These are phyloP conservation scores for Cremastinae sp. DNA, from an alignment of 2,888 invertebrate genomes.

Conservation along the genomic window DNA sequence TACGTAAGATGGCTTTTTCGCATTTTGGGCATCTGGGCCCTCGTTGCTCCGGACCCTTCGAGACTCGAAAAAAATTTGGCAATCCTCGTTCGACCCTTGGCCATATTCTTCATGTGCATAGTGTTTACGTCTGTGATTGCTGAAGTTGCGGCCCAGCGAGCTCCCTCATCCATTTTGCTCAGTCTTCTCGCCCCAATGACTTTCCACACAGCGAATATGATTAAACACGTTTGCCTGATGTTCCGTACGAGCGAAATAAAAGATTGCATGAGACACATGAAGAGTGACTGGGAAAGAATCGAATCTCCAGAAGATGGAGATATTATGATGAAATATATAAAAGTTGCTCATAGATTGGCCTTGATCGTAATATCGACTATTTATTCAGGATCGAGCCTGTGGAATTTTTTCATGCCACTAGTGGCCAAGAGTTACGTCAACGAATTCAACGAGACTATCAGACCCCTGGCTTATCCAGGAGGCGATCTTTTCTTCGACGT, in stretches of 20 bases:
- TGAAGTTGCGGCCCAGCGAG: constrained; percentile 20
- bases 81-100: too few species aligned
- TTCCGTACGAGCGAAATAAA: constrained; percentile 27
- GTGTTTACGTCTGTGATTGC: too few species aligned
- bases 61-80: too few species aligned
- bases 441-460: constrained; percentile 64
- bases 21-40: too few species aligned
- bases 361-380: too few species aligned
- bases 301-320: constrained; percentile 53
- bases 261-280: constrained; percentile 53
- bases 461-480: constrained; percentile 68
- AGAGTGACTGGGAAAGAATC: constrained; percentile 59
- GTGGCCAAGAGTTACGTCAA: constrained; percentile 31
- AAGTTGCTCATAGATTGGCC: constrained; percentile 51
- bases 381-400: constrained; percentile 65
- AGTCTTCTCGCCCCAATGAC: constrained; percentile 33
- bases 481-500: constrained; percentile 64
- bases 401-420: constrained; percentile 48
- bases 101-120: too few species aligned
- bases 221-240: constrained; percentile 35
- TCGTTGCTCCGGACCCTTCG: too few species aligned
- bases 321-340: constrained; percentile 48
- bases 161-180: constrained; percentile 13
- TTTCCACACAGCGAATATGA: constrained; percentile 17
- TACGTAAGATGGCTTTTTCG: background rate